These are phyloP conservation scores for Allolobophora icterica DNA, from an alignment of 2,888 invertebrate species.

Conservation along the genomic window DNA sequence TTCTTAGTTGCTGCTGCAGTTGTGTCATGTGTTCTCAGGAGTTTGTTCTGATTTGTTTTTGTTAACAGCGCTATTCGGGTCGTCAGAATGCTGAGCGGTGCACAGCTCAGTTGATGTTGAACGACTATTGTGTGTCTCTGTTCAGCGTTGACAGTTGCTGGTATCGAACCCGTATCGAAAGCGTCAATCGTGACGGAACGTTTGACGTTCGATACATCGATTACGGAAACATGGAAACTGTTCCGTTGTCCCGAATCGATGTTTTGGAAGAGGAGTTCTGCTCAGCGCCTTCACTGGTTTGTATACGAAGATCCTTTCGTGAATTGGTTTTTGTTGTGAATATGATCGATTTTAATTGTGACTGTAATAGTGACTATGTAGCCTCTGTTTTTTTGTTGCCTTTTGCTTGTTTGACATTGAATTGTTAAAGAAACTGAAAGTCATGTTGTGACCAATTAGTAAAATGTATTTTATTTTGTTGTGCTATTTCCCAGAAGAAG, in stretches of 20 bases:
- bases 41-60: not conserved
- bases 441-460: not conserved
- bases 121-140: not conserved
- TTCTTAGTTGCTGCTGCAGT: not conserved
- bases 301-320: not conserved
- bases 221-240: not conserved
- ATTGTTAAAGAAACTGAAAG: not conserved
- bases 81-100: not conserved
- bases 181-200: not conserved
- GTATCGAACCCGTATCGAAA: not conserved
- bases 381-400: not conserved
- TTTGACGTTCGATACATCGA: not conserved
- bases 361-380: not conserved
- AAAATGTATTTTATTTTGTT: not conserved
- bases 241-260: not conserved
- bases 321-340: not conserved
- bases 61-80: not conserved
- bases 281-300: not conserved
- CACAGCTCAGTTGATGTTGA: not conserved
- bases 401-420: not conserved
- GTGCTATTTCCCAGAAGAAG: not conserved
- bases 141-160: not conserved
- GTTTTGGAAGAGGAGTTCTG: conserved; percentile 17
- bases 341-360: no score
- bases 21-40: not conserved